Evolutionary conservation across 2,888 invertebrate species (phyloP), one percentile per base, ranked within the genome.

Genomic region (Pterostichus niger): DNA sequence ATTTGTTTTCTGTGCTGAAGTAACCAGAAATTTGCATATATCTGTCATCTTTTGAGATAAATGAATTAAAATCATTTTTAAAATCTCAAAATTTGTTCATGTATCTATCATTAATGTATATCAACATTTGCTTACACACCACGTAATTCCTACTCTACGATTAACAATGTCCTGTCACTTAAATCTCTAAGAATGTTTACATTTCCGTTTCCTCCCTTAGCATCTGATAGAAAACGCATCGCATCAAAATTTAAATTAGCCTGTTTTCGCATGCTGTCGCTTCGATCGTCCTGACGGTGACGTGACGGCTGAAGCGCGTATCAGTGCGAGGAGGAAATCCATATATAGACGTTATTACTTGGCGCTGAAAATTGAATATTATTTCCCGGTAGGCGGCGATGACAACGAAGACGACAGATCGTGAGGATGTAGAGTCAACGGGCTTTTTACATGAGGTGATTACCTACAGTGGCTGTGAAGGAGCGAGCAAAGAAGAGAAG

Each of bases 291-390:
- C 56, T 64, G 64, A 75, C 52, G 52, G 49, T n/a, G 44, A 24
- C 31, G 9, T n/a, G 13, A 9, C 64, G 24, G 35, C 73, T 46
- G 33, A 56, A 15, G 15, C 24, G 24, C 24, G 3, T 24, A 24
- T 24, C 24, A 40, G 40, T 6, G 7, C 9, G 40, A 40, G 40
- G 33, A 13, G 35, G 56, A 78, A 78, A 78, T 78, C 78, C 78
- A 78, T 78, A 78, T 78, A 78, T 78, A 78, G 78, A 78, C 61
- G 78, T 61, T 78, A 78, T 78, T 78, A 78, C 78, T 56, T 40
- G 31, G 40, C 46, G 44, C 78, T 78, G 78, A 61, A 78, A 78
- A 78, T 78, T 78, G 78, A 78, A 78, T 78, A 78, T 78, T 78
- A 78, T 78, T 61, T 78, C 44, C 54, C 11, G 56, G 31, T 31